Conservation (phyloP, 2,113 vertebrate species). For the Vireo altiloquus region DNA sequence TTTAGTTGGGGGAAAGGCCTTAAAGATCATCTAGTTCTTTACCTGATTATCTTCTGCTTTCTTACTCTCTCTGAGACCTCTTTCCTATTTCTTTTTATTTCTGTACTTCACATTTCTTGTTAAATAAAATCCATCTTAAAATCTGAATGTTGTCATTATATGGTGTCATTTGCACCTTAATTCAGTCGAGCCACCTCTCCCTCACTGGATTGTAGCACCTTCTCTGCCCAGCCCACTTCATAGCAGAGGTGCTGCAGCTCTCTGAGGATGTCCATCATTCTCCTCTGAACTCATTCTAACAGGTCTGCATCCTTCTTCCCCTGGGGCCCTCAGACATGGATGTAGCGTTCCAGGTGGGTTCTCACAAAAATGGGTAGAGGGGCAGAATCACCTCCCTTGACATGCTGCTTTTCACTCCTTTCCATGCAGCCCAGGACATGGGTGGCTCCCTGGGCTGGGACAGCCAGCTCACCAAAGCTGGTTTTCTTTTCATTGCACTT, state of each 20-base stretch:
- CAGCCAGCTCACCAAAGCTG: neutral
- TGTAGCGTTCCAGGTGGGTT: neutral
- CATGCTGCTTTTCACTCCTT: accelerated
- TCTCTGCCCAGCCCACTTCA: neutral
- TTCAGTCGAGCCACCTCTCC: neutral
- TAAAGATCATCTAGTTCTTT: too few relatives aligned
- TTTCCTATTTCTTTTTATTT: neutral
- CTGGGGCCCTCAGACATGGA: accelerated
- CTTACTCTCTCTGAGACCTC: neutral
- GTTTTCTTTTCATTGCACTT: neutral
- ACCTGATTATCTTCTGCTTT: neutral
- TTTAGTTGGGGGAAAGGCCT: neutral
- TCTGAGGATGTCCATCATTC: neutral
- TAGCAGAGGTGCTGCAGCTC: neutral
- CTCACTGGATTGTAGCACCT: neutral
- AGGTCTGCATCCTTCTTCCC: too few relatives aligned
- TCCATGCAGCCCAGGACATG: neutral
- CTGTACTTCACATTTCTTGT: neutral
- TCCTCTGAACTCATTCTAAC: neutral
- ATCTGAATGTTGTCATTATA: neutral
- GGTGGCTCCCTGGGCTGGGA: neutral
- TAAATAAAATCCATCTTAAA: neutral
- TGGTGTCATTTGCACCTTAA: neutral
- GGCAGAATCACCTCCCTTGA: neutral
- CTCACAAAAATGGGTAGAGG: neutral